These are phyloP conservation scores for Caerostris extrusa DNA, from an alignment of 1,140 invertebrate genomes.

Conservation along the genomic window DNA sequence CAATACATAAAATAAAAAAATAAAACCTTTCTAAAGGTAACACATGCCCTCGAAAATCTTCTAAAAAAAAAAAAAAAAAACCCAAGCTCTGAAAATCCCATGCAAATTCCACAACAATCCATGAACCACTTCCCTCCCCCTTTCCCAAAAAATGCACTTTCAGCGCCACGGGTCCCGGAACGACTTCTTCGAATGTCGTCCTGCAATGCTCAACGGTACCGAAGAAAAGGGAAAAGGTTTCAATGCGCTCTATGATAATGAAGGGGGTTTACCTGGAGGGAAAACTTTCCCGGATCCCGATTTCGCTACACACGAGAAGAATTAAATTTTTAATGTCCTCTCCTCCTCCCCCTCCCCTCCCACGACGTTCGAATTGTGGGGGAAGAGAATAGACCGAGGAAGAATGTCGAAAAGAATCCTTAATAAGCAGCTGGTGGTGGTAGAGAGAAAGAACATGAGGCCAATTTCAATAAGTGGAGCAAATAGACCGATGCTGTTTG, in stretches of 20 bases:
- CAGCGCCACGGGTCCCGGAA: not conserved
- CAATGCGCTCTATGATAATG: conserved; percentile 52
- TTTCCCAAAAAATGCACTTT: not conserved
- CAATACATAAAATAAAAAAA: not conserved
- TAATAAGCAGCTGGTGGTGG: conserved; percentile 37
- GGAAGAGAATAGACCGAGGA: not conserved
- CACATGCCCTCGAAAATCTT: not conserved
- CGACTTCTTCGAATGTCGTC: not conserved
- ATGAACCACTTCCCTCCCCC: not conserved
- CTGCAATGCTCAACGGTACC: not conserved
- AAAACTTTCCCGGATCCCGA: conserved; percentile 34
- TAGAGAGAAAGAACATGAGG: not conserved
- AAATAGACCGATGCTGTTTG: conserved; percentile 29
- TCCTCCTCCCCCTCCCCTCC: not conserved
- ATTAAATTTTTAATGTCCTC: conserved; percentile 38
- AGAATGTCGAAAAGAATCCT: conserved; percentile 1
- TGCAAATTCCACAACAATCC: conserved; percentile 27
- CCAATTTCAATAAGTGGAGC: conserved; percentile 39
- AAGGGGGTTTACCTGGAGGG: not conserved
- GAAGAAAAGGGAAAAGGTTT: not conserved
- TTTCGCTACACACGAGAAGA: conserved; percentile 55
- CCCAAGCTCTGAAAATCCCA: not conserved
- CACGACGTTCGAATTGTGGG: not conserved
- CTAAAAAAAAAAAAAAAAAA: not conserved
- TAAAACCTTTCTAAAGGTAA: not conserved